These are phyloP conservation scores for Clavelina lepadiformis DNA, from an alignment of 23 tunicate genomes.

Conservation along the genomic window DNA sequence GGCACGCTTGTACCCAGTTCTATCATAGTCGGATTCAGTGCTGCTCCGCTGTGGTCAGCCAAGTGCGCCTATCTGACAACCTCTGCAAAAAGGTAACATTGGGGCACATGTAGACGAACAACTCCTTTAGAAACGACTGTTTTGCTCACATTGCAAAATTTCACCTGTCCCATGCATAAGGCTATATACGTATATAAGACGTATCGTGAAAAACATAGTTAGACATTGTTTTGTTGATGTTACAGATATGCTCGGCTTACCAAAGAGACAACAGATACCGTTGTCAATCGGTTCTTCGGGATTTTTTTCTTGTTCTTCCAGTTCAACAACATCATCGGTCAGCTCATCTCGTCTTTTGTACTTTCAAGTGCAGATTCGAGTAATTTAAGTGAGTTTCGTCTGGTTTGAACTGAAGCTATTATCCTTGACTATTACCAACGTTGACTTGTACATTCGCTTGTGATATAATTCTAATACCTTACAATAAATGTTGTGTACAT, in stretches of 20 bases:
- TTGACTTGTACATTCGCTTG: too few relatives aligned
- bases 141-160: too few relatives aligned
- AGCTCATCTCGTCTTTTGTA: constrained; percentile 81
- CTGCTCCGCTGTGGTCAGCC: constrained; percentile 98
- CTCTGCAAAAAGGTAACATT: constrained; percentile 52
- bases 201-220: neutral
- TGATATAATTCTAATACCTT: too few relatives aligned
- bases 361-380: constrained; percentile 43
- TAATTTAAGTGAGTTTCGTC: constrained; percentile 31
- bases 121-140: too few relatives aligned
- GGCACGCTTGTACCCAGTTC: constrained; percentile 87
- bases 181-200: neutral
- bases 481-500: too few relatives aligned
- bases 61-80: constrained; percentile 86
- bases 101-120: neutral
- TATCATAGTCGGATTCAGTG: constrained; percentile 81
- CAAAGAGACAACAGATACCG: constrained; percentile 54
- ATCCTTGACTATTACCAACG: too few relatives aligned
- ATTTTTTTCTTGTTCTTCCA: constrained; percentile 92
- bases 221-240: neutral
- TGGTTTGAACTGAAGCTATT: too few relatives aligned
- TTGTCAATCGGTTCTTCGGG: constrained; percentile 89
- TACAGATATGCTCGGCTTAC: constrained; percentile 54
- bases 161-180: too few relatives aligned
- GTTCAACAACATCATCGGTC: constrained; percentile 72